Percentiles rank a stretch among this genome's conserved stretches.
These are phyloP conservation scores for Mustela lutreola DNA, from an alignment of 2,113 vertebrate genomes.

Conservation along the genomic window DNA sequence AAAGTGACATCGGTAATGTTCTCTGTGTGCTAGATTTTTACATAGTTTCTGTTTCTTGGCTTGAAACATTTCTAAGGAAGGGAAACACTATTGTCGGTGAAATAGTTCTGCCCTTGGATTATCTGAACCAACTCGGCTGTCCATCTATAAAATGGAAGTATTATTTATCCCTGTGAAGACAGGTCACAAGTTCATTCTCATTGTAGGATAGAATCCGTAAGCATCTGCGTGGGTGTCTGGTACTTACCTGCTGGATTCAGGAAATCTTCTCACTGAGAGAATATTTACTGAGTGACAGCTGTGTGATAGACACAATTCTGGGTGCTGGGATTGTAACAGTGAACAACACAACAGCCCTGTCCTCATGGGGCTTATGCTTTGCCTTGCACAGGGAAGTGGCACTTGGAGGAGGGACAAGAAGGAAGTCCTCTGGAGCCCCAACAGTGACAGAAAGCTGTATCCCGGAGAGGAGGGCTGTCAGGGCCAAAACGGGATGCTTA, in stretches of 20 bases:
- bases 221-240: not conserved
- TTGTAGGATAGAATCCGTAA: not conserved
- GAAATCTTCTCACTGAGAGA: not conserved
- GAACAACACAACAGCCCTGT: not conserved
- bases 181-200: not conserved
- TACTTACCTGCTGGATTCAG: not conserved
- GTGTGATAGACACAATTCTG: not conserved
- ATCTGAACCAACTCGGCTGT: not conserved
- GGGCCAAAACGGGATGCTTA: not conserved
- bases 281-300: not conserved
- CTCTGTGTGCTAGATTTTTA: constrained; percentile 14
- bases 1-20: not conserved
- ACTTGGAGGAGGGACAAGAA: not conserved
- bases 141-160: not conserved
- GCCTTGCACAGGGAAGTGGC: not conserved
- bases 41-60: not conserved
- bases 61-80: constrained; percentile 4
- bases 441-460: not conserved
- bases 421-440: not conserved
- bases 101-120: not conserved
- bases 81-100: not conserved
- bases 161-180: not conserved
- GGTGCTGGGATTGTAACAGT: not conserved
- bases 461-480: not conserved
- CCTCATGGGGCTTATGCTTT: not conserved